These are phyloP conservation scores for Platerodrilus igneus DNA, from an alignment of 2,888 invertebrate genomes.

Conservation along the genomic window DNA sequence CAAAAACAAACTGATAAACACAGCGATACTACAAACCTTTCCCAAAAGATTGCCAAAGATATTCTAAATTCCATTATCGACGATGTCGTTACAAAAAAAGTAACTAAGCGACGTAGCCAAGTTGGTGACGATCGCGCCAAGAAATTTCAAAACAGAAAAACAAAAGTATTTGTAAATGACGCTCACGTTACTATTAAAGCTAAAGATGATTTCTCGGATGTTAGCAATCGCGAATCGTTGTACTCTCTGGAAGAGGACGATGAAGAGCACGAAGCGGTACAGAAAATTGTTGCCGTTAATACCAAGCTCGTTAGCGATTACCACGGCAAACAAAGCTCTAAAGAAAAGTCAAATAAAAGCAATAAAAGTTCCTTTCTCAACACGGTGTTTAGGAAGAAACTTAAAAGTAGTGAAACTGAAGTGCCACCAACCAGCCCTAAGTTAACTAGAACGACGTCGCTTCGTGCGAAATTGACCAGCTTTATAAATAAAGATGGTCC, in stretches of 20 bases:
- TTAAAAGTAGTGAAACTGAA: slow-evolving; percentile 10
- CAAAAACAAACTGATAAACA: no score
- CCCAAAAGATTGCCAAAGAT: no score
- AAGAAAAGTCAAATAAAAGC: slow-evolving; percentile 11
- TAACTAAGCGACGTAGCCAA: neutral
- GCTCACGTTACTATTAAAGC: slow-evolving; percentile 1
- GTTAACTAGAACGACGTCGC: slow-evolving; percentile 38
- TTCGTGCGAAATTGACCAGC: slow-evolving; percentile 38
- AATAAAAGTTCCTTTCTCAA: slow-evolving; percentile 9
- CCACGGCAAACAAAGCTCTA: slow-evolving; percentile 5
- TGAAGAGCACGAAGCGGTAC: slow-evolving; percentile 25
- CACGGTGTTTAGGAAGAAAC: slow-evolving; percentile 14
- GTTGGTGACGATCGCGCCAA: neutral
- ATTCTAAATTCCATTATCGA: no score
- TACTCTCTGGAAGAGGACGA: slow-evolving; percentile 32
- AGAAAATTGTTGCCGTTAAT: neutral
- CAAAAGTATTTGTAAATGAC: slow-evolving; percentile 12
- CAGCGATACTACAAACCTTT: no score
- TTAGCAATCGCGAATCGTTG: slow-evolving; percentile 22
- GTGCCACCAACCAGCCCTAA: no score
- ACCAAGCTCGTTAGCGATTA: slow-evolving; percentile 6
- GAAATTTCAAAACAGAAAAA: slow-evolving; percentile 14
- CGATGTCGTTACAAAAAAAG: no score
- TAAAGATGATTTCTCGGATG: slow-evolving; percentile 4
- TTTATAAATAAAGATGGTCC: slow-evolving; percentile 39